Percentiles rank a stretch among this genome's conserved stretches.
Conservation (phyloP, 1,140 invertebrate genomes). For the Melanaphis sacchari region DNA sequence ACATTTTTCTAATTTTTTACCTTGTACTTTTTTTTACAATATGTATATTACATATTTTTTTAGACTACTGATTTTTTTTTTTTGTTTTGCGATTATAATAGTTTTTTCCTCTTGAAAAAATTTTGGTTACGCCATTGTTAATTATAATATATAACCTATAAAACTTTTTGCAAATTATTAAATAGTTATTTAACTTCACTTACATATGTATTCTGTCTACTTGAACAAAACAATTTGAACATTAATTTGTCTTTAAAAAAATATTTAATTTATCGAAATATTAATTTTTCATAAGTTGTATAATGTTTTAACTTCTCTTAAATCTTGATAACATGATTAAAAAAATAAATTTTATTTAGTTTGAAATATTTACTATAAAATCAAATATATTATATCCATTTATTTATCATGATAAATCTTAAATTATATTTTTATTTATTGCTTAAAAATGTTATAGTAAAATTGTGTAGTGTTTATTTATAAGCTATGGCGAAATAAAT, state of each 20-base stretch:
- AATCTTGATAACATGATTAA: background rate
- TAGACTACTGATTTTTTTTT: no score
- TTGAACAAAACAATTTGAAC: background rate
- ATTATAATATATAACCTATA: background rate
- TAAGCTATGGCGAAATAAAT: no score
- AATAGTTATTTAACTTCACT: background rate
- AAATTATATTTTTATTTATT: background rate
- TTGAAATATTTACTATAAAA: background rate
- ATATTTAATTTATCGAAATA: background rate
- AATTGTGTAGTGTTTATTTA: no score
- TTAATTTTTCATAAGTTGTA: background rate
- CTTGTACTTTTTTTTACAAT: no score
- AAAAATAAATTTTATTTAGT: background rate
- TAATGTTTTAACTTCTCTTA: background rate
- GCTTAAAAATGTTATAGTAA: no score
- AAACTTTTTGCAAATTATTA: background rate
- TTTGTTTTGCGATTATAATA: background rate
- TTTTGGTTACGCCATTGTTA: background rate
- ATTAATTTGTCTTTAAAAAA: background rate
- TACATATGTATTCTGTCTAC: background rate
- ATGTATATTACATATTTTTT: no score
- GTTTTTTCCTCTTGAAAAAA: background rate
- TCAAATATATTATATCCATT: background rate
- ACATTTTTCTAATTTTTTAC: background rate
- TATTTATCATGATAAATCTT: no score